phyloP scores from a whole-genome alignment of 2,797 vertebrate genomes.

The Enteromius thamalakanensis region DNA sequence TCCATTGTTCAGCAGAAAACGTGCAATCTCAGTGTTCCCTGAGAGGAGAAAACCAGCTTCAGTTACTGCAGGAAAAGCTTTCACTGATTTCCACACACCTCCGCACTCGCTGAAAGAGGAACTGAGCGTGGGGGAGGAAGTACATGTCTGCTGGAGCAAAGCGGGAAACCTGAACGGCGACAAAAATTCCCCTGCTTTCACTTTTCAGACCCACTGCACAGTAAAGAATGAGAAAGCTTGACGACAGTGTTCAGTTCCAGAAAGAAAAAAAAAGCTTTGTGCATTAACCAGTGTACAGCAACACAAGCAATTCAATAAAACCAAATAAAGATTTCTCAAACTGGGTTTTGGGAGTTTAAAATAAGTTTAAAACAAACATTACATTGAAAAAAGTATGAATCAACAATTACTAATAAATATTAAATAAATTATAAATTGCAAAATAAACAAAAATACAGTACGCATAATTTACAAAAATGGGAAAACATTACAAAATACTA shows the following conservation, averaged over 20 bases:
- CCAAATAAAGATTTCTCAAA: too few relatives aligned
- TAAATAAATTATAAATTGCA: too few relatives aligned
- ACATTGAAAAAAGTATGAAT: too few relatives aligned
- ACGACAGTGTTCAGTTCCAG: not conserved
- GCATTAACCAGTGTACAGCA: not conserved
- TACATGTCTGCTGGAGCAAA: slow-evolving; percentile 22
- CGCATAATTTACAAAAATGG: too few relatives aligned
- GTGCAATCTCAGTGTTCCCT: slow-evolving; percentile 88
- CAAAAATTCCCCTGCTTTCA: slow-evolving; percentile 32
- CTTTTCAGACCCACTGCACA: not conserved
- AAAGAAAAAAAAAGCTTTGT: not conserved
- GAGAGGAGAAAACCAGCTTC: slow-evolving; percentile 48
- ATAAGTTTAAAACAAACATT: too few relatives aligned
- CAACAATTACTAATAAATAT: too few relatives aligned
- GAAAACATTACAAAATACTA: too few relatives aligned
- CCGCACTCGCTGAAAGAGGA: slow-evolving; percentile 57
- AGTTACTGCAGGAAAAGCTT: slow-evolving; percentile 26
- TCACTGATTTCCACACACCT: slow-evolving; percentile 27
- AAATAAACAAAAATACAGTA: too few relatives aligned
- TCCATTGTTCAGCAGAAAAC: slow-evolving; percentile 89
- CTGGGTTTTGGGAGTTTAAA: not conserved
- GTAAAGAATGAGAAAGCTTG: not conserved
- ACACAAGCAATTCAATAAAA: not conserved
- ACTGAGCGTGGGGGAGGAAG: slow-evolving; percentile 27
- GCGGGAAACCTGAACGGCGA: slow-evolving; percentile 18